phyloP scores from a whole-genome alignment of 2,113 vertebrate species.

The Corydoras sp. region DNA sequence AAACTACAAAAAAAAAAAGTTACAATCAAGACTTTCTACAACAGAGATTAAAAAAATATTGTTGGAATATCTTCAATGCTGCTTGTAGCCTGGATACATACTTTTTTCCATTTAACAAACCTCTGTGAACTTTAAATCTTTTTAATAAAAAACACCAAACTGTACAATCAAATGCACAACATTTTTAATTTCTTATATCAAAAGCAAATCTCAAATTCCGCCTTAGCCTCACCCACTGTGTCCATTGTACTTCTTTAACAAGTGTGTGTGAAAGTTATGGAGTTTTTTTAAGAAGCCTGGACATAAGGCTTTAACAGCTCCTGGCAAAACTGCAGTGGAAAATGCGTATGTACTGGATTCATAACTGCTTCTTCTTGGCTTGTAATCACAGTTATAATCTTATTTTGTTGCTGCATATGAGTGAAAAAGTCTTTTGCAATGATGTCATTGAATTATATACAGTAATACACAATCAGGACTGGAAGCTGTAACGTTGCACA shows the following conservation, averaged over 20 bases:
- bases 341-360: constrained; percentile 24
- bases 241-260: constrained; percentile 24
- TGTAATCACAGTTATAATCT: constrained; percentile 32
- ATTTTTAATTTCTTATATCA: no score
- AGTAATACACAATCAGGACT: constrained; percentile 4
- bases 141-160: no score
- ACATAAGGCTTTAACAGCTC: constrained; percentile 40
- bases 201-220: no score
- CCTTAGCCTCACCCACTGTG: constrained; percentile 10
- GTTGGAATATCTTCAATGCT: no score
- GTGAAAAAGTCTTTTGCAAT: constrained; percentile 1
- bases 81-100: no score
- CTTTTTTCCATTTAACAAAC: no score
- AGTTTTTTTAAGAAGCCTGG: constrained; percentile 28
- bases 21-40: no score
- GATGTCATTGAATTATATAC: constrained; percentile 1
- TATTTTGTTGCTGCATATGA: constrained; percentile 17
- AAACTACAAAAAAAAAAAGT: no score
- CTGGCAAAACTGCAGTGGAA: constrained; percentile 32
- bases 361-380: constrained; percentile 13
- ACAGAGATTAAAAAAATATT: no score
- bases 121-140: no score
- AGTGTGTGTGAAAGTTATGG: constrained; percentile 29
- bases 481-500: neutral
- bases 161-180: no score